Base-by-base conservation (phyloP, 2,888 invertebrate genomes). In the Saturnia pavonia region DNA sequence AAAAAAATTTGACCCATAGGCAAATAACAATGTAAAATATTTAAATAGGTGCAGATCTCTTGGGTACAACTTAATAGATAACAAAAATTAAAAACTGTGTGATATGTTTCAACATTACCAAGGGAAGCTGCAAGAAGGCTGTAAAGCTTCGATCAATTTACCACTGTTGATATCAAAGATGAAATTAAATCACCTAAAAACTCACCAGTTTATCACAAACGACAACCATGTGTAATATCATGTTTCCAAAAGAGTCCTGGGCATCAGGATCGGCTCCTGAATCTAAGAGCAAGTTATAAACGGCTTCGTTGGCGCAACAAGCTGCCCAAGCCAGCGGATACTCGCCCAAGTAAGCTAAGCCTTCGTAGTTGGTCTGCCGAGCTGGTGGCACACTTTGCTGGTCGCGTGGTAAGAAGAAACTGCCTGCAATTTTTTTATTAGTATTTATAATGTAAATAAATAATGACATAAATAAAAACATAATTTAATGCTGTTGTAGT, bases 171-270 rank as follows among this genome's bases (percentile, higher is more conserved):
- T 43, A 43, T 43, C 2, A 51, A 51, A 51, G 16, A 3, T 16
- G 19, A 51, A 51, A 16, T 7, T 0, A 57, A 25, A 25, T 4
- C 25, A 1, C 25, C 25, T 54, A 57, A 4, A 57, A 67, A 72
- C 87, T 91, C 90, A 99, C 99, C 94, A 98, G 92, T 91, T 99
- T 99, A 91, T 99, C 99, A 85, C 98, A 97, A 73, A 99, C 99
- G 57, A 99, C 99, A 54, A 99, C 98, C 99, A 99, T 99, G 87
- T 99, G 99, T n/a, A 99, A 94, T 75, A 99, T 98, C 96, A 99
- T 99, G 87, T 99, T 99, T 16, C 99, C 99, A 84, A 99, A 99
- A 0, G 97, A 96, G 88, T 99, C 99, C 87, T 98, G 97, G n/a
- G 96, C 95, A 88, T 99, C 99, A 0, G 99, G 99, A 91, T 99